Evolutionary conservation across 2,888 invertebrate genomes (phyloP).

Genomic region (Muscina levida): DNA sequence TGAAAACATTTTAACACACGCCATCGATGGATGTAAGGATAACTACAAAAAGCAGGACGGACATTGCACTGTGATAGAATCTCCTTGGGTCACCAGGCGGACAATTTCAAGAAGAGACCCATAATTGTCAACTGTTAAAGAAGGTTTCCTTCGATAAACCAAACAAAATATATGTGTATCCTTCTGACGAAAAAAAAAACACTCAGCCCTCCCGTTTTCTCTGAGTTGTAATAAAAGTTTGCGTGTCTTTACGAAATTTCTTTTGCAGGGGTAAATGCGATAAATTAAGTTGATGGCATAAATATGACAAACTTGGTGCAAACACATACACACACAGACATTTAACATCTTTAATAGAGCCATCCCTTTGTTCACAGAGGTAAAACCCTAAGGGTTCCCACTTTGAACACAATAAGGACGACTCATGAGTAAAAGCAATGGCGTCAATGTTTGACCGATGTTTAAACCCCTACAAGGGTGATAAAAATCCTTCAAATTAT

Average conservation of each 20-base stretch:
- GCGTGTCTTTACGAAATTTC: conserved; percentile 67
- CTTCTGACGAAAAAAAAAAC: conserved; percentile 6
- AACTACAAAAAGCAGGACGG: conserved; percentile 30
- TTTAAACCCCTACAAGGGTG: no score
- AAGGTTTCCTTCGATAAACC: conserved; percentile 20
- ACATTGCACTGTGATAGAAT: conserved; percentile 50
- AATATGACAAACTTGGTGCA: conserved; percentile 75
- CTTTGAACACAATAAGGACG: no score
- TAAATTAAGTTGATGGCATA: conserved; percentile 79
- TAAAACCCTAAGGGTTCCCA: conserved; percentile 32
- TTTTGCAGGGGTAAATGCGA: conserved; percentile 68
- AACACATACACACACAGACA: conserved; percentile 58
- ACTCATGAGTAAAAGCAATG: neutral
- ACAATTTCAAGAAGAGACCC: conserved; percentile 45
- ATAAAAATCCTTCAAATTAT: conserved; percentile 67
- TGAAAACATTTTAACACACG: conserved; percentile 63
- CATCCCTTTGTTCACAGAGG: conserved; percentile 32
- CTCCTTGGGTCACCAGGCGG: conserved; percentile 30
- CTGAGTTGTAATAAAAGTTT: conserved; percentile 66
- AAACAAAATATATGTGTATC: neutral
- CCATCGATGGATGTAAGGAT: conserved; percentile 46
- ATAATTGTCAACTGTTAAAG: conserved; percentile 58
- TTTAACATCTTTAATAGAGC: conserved; percentile 35
- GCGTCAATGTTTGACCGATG: conserved; percentile 10
- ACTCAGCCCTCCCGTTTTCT: neutral